These are phyloP conservation scores for Eretmocerus hayati DNA, from an alignment of 2,888 invertebrate genomes.

Conservation along the genomic window DNA sequence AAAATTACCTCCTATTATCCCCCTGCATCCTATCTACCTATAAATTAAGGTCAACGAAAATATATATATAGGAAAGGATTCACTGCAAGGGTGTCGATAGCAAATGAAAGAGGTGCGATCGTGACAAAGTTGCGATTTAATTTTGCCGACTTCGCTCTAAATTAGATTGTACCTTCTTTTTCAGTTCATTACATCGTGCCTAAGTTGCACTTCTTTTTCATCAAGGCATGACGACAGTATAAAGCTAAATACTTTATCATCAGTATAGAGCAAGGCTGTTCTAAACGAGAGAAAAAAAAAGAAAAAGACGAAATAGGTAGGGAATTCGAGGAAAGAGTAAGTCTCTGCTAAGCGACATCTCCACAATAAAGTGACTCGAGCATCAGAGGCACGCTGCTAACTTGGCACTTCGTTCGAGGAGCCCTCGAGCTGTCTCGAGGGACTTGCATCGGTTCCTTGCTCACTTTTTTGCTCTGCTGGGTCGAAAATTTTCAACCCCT, in stretches of 20 bases:
- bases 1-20: too few relatives aligned
- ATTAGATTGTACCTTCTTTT: slow-evolving; percentile 9
- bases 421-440: not conserved
- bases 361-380: slow-evolving; percentile 6
- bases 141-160: not conserved
- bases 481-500: too few relatives aligned
- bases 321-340: too few relatives aligned
- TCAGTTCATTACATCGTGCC: not conserved
- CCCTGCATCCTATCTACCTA: too few relatives aligned
- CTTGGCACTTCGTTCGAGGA: slow-evolving; percentile 8
- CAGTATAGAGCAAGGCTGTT: too few relatives aligned
- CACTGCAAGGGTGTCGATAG: too few relatives aligned
- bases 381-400: not conserved
- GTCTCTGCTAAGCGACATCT: not conserved
- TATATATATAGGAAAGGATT: too few relatives aligned
- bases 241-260: too few relatives aligned
- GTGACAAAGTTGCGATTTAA: slow-evolving; percentile 4
- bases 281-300: not conserved
- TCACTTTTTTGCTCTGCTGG: too few relatives aligned
- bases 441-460: too few relatives aligned
- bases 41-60: too few relatives aligned
- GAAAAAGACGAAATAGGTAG: not conserved
- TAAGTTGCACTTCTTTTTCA: slow-evolving; percentile 1
- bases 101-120: too few relatives aligned
- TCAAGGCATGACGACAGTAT: not conserved